Evolutionary conservation across 2,797 vertebrate species (phyloP).

Genomic region (Sciurus vulgaris): DNA sequence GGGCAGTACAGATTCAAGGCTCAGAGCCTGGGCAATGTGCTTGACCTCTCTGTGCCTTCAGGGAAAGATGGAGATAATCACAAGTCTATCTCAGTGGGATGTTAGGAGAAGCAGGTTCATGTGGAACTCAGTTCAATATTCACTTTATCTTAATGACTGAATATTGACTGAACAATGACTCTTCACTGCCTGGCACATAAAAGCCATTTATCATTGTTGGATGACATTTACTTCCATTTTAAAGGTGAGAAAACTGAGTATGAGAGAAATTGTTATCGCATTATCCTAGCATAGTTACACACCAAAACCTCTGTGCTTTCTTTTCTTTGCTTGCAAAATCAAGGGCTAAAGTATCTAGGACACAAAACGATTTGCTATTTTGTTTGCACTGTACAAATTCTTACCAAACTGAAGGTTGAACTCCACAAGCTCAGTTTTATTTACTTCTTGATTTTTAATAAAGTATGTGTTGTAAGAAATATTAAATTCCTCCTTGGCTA

Average conservation of each 20-base stretch:
- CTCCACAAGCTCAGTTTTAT: not conserved
- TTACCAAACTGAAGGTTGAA: not conserved
- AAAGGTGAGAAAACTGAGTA: not conserved
- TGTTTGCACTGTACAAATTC: not conserved
- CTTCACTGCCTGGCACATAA: not conserved
- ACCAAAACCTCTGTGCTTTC: not conserved
- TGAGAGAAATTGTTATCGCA: not conserved
- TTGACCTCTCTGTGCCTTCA: not conserved
- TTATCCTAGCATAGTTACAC: not conserved
- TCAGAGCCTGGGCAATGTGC: not conserved
- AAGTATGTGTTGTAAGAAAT: not conserved
- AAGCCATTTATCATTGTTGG: not conserved
- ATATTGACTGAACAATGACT: not conserved
- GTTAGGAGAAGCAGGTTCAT: not conserved
- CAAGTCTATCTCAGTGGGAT: not conserved
- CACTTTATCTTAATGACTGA: not conserved
- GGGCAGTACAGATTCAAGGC: not conserved
- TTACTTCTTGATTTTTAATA: slow-evolving; percentile 35
- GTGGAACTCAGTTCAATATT: not conserved
- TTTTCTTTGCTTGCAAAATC: slow-evolving; percentile 13
- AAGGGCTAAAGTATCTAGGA: not conserved
- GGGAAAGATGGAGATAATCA: not conserved
- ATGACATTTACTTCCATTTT: slow-evolving; percentile 3
- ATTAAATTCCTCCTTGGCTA: not conserved
- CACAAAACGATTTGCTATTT: not conserved